Evolutionary conservation across 2,888 invertebrate genomes (phyloP).

Genomic region (Agriopis marginaria): DNA sequence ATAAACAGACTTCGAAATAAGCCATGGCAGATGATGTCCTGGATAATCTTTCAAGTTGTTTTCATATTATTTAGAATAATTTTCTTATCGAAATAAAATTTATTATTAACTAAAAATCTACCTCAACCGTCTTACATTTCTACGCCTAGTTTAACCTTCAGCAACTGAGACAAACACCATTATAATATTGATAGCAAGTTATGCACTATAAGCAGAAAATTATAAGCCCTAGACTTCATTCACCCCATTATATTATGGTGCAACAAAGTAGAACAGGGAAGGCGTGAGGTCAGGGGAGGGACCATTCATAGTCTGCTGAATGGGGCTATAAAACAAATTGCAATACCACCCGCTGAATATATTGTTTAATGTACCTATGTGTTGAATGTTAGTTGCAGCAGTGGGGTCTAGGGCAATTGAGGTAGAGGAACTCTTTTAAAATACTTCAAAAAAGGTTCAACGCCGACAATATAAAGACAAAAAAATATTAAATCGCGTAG

Average conservation of each 20-base stretch:
- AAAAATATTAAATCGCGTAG: no score
- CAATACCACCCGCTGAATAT: constrained; percentile 48
- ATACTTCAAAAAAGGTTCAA: no score
- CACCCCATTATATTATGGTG: constrained; percentile 56
- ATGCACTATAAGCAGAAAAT: constrained; percentile 58
- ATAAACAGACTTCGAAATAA: no score
- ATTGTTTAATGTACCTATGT: constrained; percentile 17
- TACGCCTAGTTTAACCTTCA: not conserved
- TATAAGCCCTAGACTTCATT: constrained; percentile 49
- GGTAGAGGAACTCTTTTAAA: no score
- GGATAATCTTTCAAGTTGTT: no score
- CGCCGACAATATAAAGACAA: no score
- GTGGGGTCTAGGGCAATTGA: not conserved
- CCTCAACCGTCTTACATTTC: not conserved
- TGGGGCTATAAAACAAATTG: constrained; percentile 67
- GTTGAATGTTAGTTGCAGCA: constrained; percentile 10
- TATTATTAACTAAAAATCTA: not conserved
- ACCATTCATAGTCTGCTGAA: constrained; percentile 64
- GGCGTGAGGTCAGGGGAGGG: constrained; percentile 48
- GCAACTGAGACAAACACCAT: constrained; percentile 7
- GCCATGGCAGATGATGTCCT: no score
- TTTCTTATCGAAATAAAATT: no score
- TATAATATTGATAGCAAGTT: constrained; percentile 48
- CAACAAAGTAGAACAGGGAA: constrained; percentile 46
- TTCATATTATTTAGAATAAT: no score